Conservation (phyloP, 2,888 invertebrate species). For the Drosophila mulleri region DNA sequence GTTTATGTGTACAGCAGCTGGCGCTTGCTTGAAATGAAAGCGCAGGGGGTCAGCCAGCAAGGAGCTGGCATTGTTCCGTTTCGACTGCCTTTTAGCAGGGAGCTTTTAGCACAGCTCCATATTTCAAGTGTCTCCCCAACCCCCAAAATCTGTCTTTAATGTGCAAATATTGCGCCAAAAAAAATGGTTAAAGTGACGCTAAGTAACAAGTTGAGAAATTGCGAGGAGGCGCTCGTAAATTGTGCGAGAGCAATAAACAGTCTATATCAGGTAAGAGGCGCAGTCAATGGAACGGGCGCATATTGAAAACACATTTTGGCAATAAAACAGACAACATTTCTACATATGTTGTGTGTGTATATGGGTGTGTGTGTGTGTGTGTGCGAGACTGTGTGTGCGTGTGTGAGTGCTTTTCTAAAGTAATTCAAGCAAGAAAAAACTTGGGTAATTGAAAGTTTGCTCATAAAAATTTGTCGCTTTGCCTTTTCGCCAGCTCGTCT, state of each 20-base stretch:
- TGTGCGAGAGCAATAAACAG: conserved; percentile 70
- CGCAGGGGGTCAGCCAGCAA: conserved; percentile 10
- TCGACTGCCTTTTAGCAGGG: conserved; percentile 16
- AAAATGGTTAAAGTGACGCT: conserved; percentile 66
- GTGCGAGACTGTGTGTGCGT: background rate
- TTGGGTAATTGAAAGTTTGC: conserved; percentile 79
- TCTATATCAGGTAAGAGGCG: conserved; percentile 15
- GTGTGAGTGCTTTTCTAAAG: conserved; percentile 69
- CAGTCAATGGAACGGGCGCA: conserved; percentile 7
- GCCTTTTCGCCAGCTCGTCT: conserved; percentile 34
- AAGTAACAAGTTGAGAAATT: conserved; percentile 78
- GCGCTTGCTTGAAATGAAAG: conserved; percentile 47
- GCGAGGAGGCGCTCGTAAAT: conserved; percentile 67
- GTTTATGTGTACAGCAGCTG: conserved; percentile 59
- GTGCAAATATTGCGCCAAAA: conserved; percentile 51
- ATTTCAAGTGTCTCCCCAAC: conserved; percentile 33
- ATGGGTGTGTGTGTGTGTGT: conserved; percentile 4
- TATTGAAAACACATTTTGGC: conserved; percentile 36
- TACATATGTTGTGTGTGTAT: conserved; percentile 10
- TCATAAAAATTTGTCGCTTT: conserved; percentile 79
- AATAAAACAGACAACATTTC: conserved; percentile 20
- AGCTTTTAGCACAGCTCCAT: conserved; percentile 44
- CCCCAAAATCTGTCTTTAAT: conserved; percentile 22
- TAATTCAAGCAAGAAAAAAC: conserved; percentile 78
- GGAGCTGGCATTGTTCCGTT: conserved; percentile 52